Evolutionary conservation across 2,797 vertebrate genomes (phyloP).

Genomic region (Margarornis squamiger): DNA sequence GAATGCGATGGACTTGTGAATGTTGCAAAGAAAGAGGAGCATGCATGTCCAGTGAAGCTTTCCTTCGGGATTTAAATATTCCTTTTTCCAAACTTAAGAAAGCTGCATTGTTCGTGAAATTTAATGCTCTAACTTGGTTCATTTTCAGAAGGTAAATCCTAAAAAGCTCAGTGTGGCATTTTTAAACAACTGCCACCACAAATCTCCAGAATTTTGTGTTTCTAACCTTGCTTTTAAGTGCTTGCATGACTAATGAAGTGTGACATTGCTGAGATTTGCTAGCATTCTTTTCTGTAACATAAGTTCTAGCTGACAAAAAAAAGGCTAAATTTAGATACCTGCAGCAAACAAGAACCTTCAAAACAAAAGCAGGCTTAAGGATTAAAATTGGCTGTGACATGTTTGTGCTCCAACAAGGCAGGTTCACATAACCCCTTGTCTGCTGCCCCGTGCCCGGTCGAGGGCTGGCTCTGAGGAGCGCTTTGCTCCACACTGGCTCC

Average conservation of each 20-base stretch:
- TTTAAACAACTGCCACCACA: constrained; percentile 57
- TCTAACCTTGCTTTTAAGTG: constrained; percentile 72
- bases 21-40: not conserved
- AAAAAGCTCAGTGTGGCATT: constrained; percentile 67
- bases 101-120: constrained; percentile 66
- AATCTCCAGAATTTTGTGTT: constrained; percentile 65
- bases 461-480: not conserved
- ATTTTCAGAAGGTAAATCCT: constrained; percentile 73
- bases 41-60: constrained; percentile 17
- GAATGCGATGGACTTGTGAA: not conserved
- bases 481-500: not conserved
- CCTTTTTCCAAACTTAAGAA: constrained; percentile 58
- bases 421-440: constrained; percentile 36
- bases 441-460: not conserved
- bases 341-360: constrained; percentile 74
- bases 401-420: constrained; percentile 61
- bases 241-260: constrained; percentile 81
- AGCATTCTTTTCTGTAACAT: constrained; percentile 73
- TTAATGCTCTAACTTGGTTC: constrained; percentile 56
- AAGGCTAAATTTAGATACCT: constrained; percentile 80
- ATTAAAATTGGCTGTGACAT: constrained; percentile 67
- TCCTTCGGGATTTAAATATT: constrained; percentile 62
- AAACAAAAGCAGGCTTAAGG: constrained; percentile 73
- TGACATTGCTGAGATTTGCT: constrained; percentile 79
- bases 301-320: constrained; percentile 79